Base-by-base conservation (phyloP, 2,113 vertebrate genomes). In the Apus apus region DNA sequence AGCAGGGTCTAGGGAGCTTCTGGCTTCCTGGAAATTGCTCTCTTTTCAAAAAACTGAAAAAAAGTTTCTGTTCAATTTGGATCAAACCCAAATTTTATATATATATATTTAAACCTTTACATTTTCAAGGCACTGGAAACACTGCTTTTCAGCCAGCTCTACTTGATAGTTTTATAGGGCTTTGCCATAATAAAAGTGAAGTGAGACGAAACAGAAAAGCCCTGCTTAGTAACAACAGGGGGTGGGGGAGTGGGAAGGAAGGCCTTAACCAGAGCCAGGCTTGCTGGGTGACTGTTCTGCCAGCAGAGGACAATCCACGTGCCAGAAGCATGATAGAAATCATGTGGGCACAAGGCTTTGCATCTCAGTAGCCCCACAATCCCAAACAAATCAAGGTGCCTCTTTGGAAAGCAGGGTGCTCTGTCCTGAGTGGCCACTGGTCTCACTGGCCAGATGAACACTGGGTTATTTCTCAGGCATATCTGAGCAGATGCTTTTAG, bases 141-240 rank as follows among this genome's bases (percentile, higher is more conserved):
- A 60, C 65, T 20, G 16, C 60, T 92, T 96, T 97, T 90, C 53
- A 40, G 96, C 96, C 94, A 97, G 94, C 90, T 92, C 76, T 78
- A 51, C 91, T 97, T 92, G 94, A 97, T 96, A 89, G 96, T 93
- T 97, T 97, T 97, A 97, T 95, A 93, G 93, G 76, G 76, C 93
- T 95, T 95, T 96, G 80, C 95, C 83, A 68, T 96, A 95, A 96
- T 97, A 96, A 97, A 97, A 96, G 86, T 2, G 0, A 93, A 95
- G 94, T 96, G 94, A 97, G 86, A 97, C 21, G 83, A 96, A 97
- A 96, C 95, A 96, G 94, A 93, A 89, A 93, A 95, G 91, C 89
- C 93, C 93, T 97, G 96, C 95, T 96, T 48, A 92, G 96, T 96
- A 97, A 95, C 95, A 96, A 75, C 21, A 27, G 75, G 79, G 85